A percentile compares a stretch with the other conserved stretches of the same genome.
These are phyloP conservation scores for Bhutanitis thaidina DNA, from an alignment of 2,888 invertebrate genomes.

Conservation along the genomic window DNA sequence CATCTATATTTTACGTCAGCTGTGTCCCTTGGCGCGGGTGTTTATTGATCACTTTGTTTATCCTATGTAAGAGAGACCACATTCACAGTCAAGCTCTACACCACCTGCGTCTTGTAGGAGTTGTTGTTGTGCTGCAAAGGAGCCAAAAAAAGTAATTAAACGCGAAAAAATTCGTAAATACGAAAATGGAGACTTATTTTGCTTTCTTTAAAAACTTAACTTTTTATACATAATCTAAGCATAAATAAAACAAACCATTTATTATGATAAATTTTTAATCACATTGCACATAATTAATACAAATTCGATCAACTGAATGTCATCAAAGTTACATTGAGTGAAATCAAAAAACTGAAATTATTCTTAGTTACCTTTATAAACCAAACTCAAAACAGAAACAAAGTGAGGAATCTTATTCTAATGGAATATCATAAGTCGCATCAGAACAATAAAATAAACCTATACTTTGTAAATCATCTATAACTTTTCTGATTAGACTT, in stretches of 20 bases:
- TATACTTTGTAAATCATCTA: not conserved
- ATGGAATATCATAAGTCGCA: slow-evolving; percentile 6
- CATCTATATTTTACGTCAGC: too few species aligned
- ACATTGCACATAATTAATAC: slow-evolving; percentile 48
- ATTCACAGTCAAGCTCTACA: too few species aligned
- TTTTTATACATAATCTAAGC: not conserved
- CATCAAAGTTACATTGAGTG: slow-evolving; percentile 27
- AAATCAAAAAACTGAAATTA: slow-evolving; percentile 19
- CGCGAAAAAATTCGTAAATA: too few species aligned
- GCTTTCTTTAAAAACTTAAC: too few species aligned
- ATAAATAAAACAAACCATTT: slow-evolving; percentile 22
- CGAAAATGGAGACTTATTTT: too few species aligned
- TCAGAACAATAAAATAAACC: slow-evolving; percentile 1
- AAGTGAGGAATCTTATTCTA: slow-evolving; percentile 25
- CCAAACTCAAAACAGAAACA: slow-evolving; percentile 23
- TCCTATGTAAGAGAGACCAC: too few species aligned
- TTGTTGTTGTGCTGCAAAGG: too few species aligned
- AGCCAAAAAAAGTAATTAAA: too few species aligned
- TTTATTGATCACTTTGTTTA: too few species aligned
- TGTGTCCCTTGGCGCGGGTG: too few species aligned
- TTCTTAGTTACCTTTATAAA: slow-evolving; percentile 13
- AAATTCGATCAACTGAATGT: slow-evolving; percentile 57
- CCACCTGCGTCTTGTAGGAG: too few species aligned
- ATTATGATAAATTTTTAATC: slow-evolving; percentile 39
- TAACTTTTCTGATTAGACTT: not conserved